phyloP scores from a whole-genome alignment of 37 sponge, comb jelly and placozoan species.

The Cliona cf. orientalis region DNA sequence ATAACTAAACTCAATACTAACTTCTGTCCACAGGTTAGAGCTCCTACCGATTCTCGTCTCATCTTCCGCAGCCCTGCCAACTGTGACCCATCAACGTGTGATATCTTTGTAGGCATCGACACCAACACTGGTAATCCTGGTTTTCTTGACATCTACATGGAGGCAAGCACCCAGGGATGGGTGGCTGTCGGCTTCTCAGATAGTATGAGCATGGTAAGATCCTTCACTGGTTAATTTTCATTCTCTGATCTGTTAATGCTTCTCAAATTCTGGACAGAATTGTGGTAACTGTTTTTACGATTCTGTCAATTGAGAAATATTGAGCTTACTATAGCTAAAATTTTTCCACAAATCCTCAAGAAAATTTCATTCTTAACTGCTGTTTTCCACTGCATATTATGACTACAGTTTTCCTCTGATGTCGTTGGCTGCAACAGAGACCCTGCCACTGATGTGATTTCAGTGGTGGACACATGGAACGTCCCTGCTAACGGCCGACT shows the following conservation, averaged over 20 bases:
- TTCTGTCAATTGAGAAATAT: too few relatives aligned
- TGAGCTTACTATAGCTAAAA: too few relatives aligned
- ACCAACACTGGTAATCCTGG: slow-evolving; percentile 10
- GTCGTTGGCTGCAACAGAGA: slow-evolving; percentile 32
- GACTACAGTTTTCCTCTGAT: slow-evolving; percentile 12
- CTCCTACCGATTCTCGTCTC: background rate
- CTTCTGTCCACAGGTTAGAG: too few relatives aligned
- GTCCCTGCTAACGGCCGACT: background rate
- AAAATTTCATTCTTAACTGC: too few relatives aligned
- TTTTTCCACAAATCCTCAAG: too few relatives aligned
- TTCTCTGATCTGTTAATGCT: too few relatives aligned
- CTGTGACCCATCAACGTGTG: slow-evolving; percentile 3
- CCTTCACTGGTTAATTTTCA: too few relatives aligned
- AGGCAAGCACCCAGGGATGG: slow-evolving; percentile 34
- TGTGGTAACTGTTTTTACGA: too few relatives aligned
- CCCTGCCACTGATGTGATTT: background rate
- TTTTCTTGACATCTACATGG: slow-evolving; percentile 42
- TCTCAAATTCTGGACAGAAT: too few relatives aligned
- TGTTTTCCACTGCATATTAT: background rate
- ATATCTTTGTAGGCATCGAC: slow-evolving; percentile 23
- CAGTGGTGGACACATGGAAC: slow-evolving; percentile 24
- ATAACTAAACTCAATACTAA: too few relatives aligned
- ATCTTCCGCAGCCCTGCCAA: background rate
- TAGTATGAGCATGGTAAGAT: slow-evolving; percentile 23
- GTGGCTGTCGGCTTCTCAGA: slow-evolving; percentile 70